Evolutionary conservation across 2,888 invertebrate species (phyloP).

Genomic region (Xylophagus ater): DNA sequence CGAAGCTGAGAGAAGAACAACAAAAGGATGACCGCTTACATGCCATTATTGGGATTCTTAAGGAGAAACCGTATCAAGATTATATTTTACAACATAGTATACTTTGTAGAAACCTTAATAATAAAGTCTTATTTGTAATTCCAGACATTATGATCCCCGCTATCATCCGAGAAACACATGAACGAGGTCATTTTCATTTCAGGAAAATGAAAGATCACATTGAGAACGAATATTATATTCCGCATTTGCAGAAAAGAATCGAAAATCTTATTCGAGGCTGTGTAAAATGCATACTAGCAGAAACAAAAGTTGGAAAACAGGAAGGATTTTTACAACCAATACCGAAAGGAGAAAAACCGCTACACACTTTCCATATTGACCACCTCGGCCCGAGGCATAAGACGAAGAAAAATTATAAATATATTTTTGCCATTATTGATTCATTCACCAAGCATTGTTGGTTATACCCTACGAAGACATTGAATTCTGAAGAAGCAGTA

Average conservation of each 20-base stretch:
- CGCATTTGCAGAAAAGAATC: background rate
- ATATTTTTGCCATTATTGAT: slow-evolving; percentile 26
- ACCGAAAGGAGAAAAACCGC: slow-evolving; percentile 23
- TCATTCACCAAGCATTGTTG: slow-evolving; percentile 27
- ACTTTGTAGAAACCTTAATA: background rate
- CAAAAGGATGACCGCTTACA: background rate
- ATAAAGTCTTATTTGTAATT: slow-evolving; percentile 10
- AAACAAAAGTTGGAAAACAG: slow-evolving; percentile 24
- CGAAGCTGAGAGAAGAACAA: background rate
- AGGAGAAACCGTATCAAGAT: background rate
- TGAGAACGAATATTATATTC: background rate
- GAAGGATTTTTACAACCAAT: slow-evolving; percentile 26
- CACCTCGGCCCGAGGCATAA: slow-evolving; percentile 26
- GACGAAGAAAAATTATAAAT: slow-evolving; percentile 26
- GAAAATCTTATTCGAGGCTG: background rate
- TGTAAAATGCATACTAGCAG: slow-evolving; percentile 6
- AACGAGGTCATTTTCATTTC: slow-evolving; percentile 14
- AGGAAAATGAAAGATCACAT: background rate
- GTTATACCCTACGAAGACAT: slow-evolving; percentile 25
- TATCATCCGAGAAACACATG: slow-evolving; percentile 11
- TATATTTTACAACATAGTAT: background rate
- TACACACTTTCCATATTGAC: slow-evolving; percentile 25
- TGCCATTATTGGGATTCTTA: background rate
- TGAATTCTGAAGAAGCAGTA: too few relatives aligned
- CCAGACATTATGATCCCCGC: slow-evolving; percentile 12